Conservation (phyloP, 2,797 vertebrate genomes). For the Tapera naevia region DNA sequence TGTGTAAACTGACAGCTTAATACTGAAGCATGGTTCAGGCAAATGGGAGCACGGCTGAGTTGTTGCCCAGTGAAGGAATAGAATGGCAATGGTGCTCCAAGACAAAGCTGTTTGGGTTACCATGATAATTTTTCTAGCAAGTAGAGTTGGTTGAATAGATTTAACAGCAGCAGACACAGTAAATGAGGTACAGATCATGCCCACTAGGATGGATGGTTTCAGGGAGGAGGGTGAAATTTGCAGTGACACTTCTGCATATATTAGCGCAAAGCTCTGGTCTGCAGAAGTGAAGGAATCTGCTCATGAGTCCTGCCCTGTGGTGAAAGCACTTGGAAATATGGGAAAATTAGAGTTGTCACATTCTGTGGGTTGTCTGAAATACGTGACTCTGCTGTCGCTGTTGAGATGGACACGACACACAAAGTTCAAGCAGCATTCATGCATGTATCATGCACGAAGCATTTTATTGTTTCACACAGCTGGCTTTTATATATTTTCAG, state of each 20-base stretch:
- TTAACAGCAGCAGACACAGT: background rate
- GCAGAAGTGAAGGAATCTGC: background rate
- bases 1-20: background rate
- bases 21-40: background rate
- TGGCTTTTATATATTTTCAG: too few relatives aligned
- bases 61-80: background rate
- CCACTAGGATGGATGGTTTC: background rate
- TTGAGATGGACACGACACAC: too few relatives aligned
- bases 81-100: background rate
- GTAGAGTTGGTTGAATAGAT: background rate
- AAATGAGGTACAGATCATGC: background rate
- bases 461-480: too few relatives aligned
- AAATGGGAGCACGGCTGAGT: background rate
- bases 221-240: slow-evolving; percentile 8
- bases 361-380: background rate
- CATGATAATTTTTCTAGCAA: slow-evolving; percentile 23
- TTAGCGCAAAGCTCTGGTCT: background rate
- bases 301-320: accelerated
- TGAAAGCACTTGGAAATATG: background rate
- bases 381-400: too few relatives aligned
- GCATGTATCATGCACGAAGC: too few relatives aligned
- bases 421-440: too few relatives aligned
- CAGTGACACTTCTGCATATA: background rate
- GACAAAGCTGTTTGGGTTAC: background rate
- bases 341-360: background rate